Evolutionary conservation across 2,797 vertebrate genomes (phyloP), one percentile per base, ranked within the genome.

Genomic region (Phoeniculus purpureus): DNA sequence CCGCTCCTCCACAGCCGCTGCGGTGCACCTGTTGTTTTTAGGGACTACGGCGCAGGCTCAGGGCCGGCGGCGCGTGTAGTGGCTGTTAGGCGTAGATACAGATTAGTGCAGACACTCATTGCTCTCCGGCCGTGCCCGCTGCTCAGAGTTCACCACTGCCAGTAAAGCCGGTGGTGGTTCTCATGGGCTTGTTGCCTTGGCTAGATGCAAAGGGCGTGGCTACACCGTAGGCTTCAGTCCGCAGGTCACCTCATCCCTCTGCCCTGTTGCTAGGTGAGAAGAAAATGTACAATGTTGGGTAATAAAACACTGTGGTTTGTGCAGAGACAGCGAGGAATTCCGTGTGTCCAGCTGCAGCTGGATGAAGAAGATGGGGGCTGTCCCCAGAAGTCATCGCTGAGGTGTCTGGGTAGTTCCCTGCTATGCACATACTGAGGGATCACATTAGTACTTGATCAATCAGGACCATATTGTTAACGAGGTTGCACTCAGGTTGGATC

Each of bases 261-360:
- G 12, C 25, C 5, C 2, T 15, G 4, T 45, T 13, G 25, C 2
- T 29, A n/a, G 55, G 55, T 5, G 3, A 26, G 17, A 43, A 7
- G n/a, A 4, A 8, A 62, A 8, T 12, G 8, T 1, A 13, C 45
- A 13, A 20, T 8, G 0, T 0, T 4, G 47, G 26, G 34, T 40
- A 9, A 7, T 12, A 54, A 47, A 37, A 12, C 16, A 10, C 7
- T 15, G 1, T 40, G 52, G n/a, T 89, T 54, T n/a, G 43, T 70
- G 37, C 52, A 26, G 31, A 25, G 45, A 20, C 32, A 29, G 27
- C 9, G 50, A 65, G 65, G 71, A 79, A 25, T 71, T 59, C 14
- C 1, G 12, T 58, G 8, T 26, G 32, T 56, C 48, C 0, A 0
- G 8, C 43, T 72, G 21, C 27, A 37, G n/a, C 6, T 2, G 1